phyloP scores from a whole-genome alignment of 2,797 vertebrate genomes.

The Columba guinea region DNA sequence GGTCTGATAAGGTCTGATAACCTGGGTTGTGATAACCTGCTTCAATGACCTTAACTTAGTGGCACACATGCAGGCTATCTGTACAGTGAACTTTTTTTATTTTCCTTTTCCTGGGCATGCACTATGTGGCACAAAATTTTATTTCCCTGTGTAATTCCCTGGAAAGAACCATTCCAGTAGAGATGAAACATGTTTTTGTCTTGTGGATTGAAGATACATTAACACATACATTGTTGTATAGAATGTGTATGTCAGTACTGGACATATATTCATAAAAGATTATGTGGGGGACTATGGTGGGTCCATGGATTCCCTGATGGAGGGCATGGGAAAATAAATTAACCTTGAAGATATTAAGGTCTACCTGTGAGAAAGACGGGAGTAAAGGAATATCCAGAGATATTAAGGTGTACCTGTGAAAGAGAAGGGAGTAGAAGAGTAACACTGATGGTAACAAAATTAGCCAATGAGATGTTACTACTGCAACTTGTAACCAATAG shows the following conservation, averaged over 20 bases:
- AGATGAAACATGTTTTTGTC: background rate
- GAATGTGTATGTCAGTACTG: background rate
- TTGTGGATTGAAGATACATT: background rate
- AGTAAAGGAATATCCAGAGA: no score
- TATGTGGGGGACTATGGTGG: no score
- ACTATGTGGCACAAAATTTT: background rate
- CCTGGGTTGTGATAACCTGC: background rate
- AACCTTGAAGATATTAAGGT: no score
- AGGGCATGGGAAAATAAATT: no score
- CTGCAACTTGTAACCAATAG: no score
- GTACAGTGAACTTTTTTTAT: background rate
- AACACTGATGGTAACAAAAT: no score
- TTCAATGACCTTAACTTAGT: background rate
- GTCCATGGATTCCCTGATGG: no score
- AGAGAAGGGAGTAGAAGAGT: no score
- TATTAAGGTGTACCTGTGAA: no score
- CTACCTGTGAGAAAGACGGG: no score
- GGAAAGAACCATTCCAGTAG: background rate
- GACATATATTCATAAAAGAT: background rate
- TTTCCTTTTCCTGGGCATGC: background rate
- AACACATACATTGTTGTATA: background rate
- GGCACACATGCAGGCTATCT: background rate
- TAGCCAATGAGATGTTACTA: no score
- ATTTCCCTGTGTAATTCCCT: background rate
- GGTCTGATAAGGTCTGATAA: background rate